Percentiles rank a stretch among this genome's conserved stretches.
Evolutionary conservation across 2,888 invertebrate genomes (phyloP).

Genomic region (Bugulina stolonifera): DNA sequence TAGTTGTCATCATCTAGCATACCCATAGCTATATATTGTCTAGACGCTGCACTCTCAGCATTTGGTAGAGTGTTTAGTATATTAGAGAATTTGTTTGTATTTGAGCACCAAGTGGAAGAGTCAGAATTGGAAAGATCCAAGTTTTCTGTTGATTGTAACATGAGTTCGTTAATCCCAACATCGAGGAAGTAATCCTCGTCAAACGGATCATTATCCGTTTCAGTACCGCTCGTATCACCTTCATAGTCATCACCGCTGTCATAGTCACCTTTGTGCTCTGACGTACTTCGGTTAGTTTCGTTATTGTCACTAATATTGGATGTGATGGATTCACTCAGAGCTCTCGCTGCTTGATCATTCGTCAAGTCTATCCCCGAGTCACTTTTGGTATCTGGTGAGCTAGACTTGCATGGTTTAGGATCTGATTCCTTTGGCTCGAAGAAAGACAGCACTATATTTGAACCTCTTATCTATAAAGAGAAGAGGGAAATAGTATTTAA

Average conservation of each 20-base stretch:
- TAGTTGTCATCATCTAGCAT: not conserved
- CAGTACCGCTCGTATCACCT: conserved; percentile 12
- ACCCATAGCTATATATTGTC: not conserved
- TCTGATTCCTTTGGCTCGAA: conserved; percentile 25
- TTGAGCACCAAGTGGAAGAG: conserved; percentile 25
- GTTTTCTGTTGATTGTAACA: conserved; percentile 23
- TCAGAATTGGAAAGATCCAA: conserved; percentile 8
- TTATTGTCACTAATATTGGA: not conserved
- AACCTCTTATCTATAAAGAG: not conserved
- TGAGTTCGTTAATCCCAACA: conserved; percentile 20
- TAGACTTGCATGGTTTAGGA: conserved; percentile 25
- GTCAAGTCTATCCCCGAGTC: conserved; percentile 19
- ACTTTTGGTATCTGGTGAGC: conserved; percentile 20
- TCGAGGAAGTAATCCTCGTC: conserved; percentile 26
- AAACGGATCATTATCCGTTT: conserved; percentile 20
- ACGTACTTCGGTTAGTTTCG: not conserved
- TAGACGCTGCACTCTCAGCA: not conserved
- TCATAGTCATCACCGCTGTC: conserved; percentile 21
- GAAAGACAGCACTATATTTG: conserved; percentile 14
- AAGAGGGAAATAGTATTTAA: no score
- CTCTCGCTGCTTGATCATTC: not conserved
- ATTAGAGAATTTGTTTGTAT: conserved; percentile 24
- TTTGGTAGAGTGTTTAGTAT: conserved; percentile 22
- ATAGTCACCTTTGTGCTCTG: conserved; percentile 1
- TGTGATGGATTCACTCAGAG: not conserved